Evolutionary conservation across 2,113 vertebrate genomes (phyloP), one percentile per base, ranked within the genome.

Genomic region (Chiloscyllium plagiosum): DNA sequence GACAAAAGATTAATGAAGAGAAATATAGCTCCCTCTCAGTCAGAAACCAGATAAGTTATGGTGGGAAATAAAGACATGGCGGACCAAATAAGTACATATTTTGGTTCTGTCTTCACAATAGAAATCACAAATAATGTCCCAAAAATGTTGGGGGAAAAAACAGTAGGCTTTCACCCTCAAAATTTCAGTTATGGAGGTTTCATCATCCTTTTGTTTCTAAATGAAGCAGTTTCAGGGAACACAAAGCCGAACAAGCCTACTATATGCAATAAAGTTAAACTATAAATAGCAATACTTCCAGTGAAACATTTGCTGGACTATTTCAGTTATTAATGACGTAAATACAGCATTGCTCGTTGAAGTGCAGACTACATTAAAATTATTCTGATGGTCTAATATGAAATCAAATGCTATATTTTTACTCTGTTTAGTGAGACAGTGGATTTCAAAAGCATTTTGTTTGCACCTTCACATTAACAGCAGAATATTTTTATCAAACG

Each of bases 401-500:
- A 87, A 87, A 87, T 87, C 52, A n/a, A 47, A 56, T 87, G 42
- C 85, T 24, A 29, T 87, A 87, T 24, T 87, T 56, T 87, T 12
- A 87, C 52, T 47, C 61, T 90, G 61, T 52, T 90, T 90, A 61
- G 86, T 89, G 47, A 89, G 86, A 89, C 86, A 89, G 86, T 89
- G 87, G 50, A 90, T 90, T 90, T 61, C 52, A 83, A n/a, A 42
- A 4, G 87, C 52, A 61, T 90, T 90, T 56, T 90, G 47, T 90
- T 61, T 61, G 52, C 47, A 61, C 61, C 13, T 61, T 61, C 52
- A 33, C 5, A 29, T 61, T 61, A 61, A 90, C 33, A 90, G 87
- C 52, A 56, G 37, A 90, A 90, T 52, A 90, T 90, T 52, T 61
- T 90, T 90, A 90, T 61, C 52, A 61, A 29, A 29, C 61, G 87